Base-by-base conservation (phyloP, 1,140 invertebrate species). In the Andricus grossulariae region DNA sequence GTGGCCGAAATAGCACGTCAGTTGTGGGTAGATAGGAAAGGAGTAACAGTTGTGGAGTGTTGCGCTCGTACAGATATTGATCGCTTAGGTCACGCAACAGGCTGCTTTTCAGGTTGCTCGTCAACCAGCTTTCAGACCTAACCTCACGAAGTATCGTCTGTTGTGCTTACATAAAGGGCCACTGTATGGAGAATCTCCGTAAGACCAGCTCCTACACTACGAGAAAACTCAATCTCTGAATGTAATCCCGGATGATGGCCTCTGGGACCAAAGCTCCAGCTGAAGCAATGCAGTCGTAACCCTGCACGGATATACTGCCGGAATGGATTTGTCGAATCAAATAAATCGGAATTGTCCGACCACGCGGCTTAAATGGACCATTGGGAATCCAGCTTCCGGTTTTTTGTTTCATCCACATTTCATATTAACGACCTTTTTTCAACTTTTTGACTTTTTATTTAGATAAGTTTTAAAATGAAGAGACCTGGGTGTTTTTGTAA, bases 61-160 rank as follows among this genome's bases (percentile, higher is more conserved):
- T 83, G 82, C 80, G 83, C 81, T 79, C 79, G 78, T 75, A 79
- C 72, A 85, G 81, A 85, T 85, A 85, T 85, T 85, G 84, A 85
- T 85, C 82, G 84, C 79, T 71, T 50, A 50, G 82, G 84, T 85
- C 84, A 85, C 82, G 84, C 84, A 85, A 85, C 84, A 85, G 84
- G 84, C 84, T 82, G 82, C 84, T 81, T 82, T 81, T 81, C 77
- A 79, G 71, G 54, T 25, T 45, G 25, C 54, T 66, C 75, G 75
- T 50, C 81, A 75, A 78, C 55, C 81, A 81, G 72, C 76, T 72
- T 49, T 76, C 74, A 66, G 57, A 78, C 75, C 25, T n/a, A 66
- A 25, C 60, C 60, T 66, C 60, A 4, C 15, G 7, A n/a, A 10
- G 4, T 45, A 45, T 45, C 7, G 39, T 45, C 39, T 45, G 10